Base-by-base conservation (phyloP, 2,797 vertebrate genomes). In the Chaenodraco wilsoni region DNA sequence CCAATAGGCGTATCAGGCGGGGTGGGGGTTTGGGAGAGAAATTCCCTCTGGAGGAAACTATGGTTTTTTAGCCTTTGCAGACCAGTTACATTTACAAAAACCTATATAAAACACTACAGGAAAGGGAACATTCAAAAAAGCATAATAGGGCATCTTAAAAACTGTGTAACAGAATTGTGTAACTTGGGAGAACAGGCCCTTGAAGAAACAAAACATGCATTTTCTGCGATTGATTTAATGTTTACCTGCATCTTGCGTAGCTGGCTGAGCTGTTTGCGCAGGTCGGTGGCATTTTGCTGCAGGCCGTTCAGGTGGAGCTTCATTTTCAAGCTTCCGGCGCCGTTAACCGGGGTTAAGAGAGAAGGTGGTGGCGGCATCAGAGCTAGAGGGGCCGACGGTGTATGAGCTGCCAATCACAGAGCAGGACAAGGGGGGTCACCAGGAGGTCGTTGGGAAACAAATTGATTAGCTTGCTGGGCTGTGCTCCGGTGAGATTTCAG, bases 221-320 rank as follows among this genome's bases (percentile, higher is more conserved):
- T 59, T 72, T 46, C 9, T 59, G 1, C 6, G 0, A 0, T 27
- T 8, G 45, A 23, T 41, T 3, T 12, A 50, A 40, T 17, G 5
- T 17, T n/a, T 89, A 99, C 98, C 97, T 99, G 98, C 74, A 96
- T 93, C 82, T 96, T 99, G 81, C 94, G 95, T 65, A 99, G 87
- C 88, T 99, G 97, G 79, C 93, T 86, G 17, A 99, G 96, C 91
- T 99, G 97, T 82, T 97, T 96, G 63, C 97, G 96, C 70, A 99
- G 95, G 87, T 98, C 97, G 0, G 94, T 96, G 88, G 98, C 95
- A 0, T 97, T 99, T 82, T 96, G 97, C 91, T 99, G 97, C 78
- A 99, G 94, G 85, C 96, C 96, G 0, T 97, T 96, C 78, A 99
- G 94, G 83, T 99, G 96, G 72, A 98, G 95, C 92, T 98, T 96